Conservation (phyloP, 1,140 invertebrate species). For the Ruditapes philippinarum region DNA sequence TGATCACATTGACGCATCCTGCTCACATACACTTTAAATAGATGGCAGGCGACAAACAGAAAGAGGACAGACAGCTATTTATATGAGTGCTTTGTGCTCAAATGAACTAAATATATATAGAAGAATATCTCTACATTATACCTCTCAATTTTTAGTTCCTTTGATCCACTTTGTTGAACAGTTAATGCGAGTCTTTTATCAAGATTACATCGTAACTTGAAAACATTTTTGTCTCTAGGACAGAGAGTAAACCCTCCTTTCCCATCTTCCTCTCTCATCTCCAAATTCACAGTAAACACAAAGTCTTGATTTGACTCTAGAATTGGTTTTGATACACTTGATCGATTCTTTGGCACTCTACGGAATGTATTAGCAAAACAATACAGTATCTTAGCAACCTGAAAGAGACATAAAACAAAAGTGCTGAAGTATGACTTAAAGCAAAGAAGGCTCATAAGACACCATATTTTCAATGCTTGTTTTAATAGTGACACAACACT, state of each 20-base stretch:
- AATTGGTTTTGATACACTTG: conserved; percentile 54
- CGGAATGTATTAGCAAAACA: conserved; percentile 98
- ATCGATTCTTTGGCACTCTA: conserved; percentile 86
- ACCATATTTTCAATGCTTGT: too few relatives aligned
- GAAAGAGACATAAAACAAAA: conserved; percentile 63
- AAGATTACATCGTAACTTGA: conserved; percentile 96
- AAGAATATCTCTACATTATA: too few relatives aligned
- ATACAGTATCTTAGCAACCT: conserved; percentile 91
- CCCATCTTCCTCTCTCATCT: conserved; percentile 92
- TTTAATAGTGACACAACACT: too few relatives aligned
- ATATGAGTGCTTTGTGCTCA: too few relatives aligned
- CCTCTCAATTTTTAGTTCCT: conserved; percentile 86
- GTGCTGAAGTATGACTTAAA: too few relatives aligned
- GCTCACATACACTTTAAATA: too few relatives aligned
- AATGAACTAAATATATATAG: too few relatives aligned
- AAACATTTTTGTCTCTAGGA: conserved; percentile 95
- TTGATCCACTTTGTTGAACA: conserved; percentile 92
- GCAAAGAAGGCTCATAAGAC: too few relatives aligned
- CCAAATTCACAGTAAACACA: conserved; percentile 94
- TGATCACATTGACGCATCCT: too few relatives aligned
- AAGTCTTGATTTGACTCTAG: conserved; percentile 44
- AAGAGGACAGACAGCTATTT: too few relatives aligned
- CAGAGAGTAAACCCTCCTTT: conserved; percentile 94
- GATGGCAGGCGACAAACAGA: too few relatives aligned
- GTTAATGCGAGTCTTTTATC: conserved; percentile 97